Base-by-base conservation (phyloP, 2,797 vertebrate species). In the Macroramphosus scolopax region DNA sequence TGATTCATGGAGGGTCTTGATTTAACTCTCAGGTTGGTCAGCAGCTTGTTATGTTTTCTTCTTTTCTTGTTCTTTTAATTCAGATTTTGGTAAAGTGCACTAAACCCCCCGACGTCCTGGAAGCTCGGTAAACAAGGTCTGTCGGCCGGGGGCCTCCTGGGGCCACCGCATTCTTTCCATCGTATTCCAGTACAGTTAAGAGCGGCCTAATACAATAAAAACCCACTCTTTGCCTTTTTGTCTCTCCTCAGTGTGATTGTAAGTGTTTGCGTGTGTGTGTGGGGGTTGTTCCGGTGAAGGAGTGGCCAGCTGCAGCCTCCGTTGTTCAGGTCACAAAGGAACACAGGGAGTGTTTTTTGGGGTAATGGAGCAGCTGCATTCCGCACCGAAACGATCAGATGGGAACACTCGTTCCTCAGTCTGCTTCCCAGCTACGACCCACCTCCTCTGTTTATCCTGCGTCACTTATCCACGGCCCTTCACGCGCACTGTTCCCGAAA, bases 201-300 rank as follows among this genome's bases (percentile, higher is more conserved):
- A 80, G 70, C 75, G 63, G 29, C 70, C 70, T 84, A 83, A 88
- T 87, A 83, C 85, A 83, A 79, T 84, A 84, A 87, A 81, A 72
- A 54, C n/a, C 11, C 6, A 39, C 62, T 80, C 67, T 69, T 52
- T 1, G 22, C 42, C 62, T 78, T 68, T 77, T 70, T 67, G 44
- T 68, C 57, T 64, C 47, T 51, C 58, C 44, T 49, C 42, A 63
- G 48, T 78, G 51, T 31, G 14, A 31, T 32, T 54, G 33, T 43
- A 48, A 64, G 54, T 63, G 52, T n/a, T n/a, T n/a, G 52, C 52
- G 44, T 24, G 32, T 25, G 37, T 3, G 25, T 31, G 6, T 46
- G 26, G 33, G 49, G 51, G 34, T 31, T 44, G 65, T 62, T 69
- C 57, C 59, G 62, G 53, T 68, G 50, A 68, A 77, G 66, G 75